Evolutionary conservation across 2,113 vertebrate genomes (phyloP).

Genomic region (Gymnobelideus leadbeateri): DNA sequence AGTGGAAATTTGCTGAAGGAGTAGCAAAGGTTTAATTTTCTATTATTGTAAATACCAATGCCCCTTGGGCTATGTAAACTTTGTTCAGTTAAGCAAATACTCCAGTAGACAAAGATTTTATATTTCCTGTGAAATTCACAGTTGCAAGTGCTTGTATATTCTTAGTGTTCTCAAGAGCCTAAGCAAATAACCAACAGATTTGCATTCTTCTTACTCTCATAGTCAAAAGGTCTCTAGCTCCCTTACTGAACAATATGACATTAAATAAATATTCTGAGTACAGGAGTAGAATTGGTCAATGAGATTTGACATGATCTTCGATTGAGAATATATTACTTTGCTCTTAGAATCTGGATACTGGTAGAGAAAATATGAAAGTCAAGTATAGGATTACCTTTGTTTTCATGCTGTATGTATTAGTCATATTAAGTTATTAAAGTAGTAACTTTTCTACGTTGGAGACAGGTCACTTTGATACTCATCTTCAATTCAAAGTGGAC

Average conservation of each 20-base stretch:
- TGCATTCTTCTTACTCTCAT: slow-evolving; percentile 39
- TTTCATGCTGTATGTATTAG: slow-evolving; percentile 47
- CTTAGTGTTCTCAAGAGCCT: slow-evolving; percentile 74
- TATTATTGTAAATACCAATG: slow-evolving; percentile 76
- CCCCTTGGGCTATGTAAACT: slow-evolving; percentile 76
- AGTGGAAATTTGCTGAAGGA: slow-evolving; percentile 71
- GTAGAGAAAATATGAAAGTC: slow-evolving; percentile 66
- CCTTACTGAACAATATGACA: slow-evolving; percentile 75
- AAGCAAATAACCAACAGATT: slow-evolving; percentile 78
- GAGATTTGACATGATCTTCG: slow-evolving; percentile 74
- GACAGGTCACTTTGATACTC: slow-evolving; percentile 67
- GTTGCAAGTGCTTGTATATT: slow-evolving; percentile 71
- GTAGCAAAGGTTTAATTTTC: slow-evolving; percentile 79
- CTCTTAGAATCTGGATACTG: slow-evolving; percentile 44
- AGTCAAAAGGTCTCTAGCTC: slow-evolving; percentile 69
- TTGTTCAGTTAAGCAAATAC: slow-evolving; percentile 79
- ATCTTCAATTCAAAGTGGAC: slow-evolving; percentile 51
- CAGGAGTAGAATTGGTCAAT: slow-evolving; percentile 55
- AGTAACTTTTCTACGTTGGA: slow-evolving; percentile 63
- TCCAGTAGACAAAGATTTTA: slow-evolving; percentile 74
- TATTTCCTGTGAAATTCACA: slow-evolving; percentile 77
- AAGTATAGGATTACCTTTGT: slow-evolving; percentile 75
- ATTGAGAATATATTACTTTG: slow-evolving; percentile 64
- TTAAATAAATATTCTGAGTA: slow-evolving; percentile 76
- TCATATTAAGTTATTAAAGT: slow-evolving; percentile 70